Evolutionary conservation across 64 coral and sea anemone genomes (phyloP).

Genomic region (Porites australiensis): DNA sequence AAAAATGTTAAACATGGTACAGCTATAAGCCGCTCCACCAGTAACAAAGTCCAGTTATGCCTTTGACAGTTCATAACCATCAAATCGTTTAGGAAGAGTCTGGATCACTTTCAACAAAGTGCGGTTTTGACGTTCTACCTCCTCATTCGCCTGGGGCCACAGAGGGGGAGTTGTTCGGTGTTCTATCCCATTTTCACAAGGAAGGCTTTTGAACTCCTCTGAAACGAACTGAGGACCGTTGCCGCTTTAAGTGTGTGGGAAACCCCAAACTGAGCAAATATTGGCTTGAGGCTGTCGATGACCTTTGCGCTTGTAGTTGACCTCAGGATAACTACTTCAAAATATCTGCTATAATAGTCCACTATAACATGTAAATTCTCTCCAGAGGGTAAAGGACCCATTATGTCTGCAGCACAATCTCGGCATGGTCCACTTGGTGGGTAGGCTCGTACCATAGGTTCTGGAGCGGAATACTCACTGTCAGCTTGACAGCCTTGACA

Average conservation of each 20-base stretch:
- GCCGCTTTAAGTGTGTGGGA: neutral
- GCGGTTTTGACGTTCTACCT: neutral
- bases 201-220: neutral
- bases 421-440: conserved; percentile 7
- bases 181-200: neutral
- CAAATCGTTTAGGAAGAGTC: too few species aligned
- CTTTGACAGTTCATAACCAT: too few species aligned
- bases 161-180: neutral
- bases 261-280: neutral
- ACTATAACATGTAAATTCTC: neutral
- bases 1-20: too few species aligned
- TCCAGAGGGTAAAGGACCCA: neutral
- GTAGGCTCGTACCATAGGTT: neutral
- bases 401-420: neutral
- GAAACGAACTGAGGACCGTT: neutral
- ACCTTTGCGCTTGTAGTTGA: too few species aligned
- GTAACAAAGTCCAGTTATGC: too few species aligned
- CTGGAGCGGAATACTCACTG: neutral
- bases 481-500: neutral
- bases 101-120: neutral
- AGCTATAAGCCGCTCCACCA: too few species aligned
- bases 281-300: too few species aligned
- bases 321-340: too few species aligned
- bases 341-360: too few species aligned
- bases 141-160: neutral